phyloP scores from a whole-genome alignment of 2,888 invertebrate species.

The Harmothoe impar region DNA sequence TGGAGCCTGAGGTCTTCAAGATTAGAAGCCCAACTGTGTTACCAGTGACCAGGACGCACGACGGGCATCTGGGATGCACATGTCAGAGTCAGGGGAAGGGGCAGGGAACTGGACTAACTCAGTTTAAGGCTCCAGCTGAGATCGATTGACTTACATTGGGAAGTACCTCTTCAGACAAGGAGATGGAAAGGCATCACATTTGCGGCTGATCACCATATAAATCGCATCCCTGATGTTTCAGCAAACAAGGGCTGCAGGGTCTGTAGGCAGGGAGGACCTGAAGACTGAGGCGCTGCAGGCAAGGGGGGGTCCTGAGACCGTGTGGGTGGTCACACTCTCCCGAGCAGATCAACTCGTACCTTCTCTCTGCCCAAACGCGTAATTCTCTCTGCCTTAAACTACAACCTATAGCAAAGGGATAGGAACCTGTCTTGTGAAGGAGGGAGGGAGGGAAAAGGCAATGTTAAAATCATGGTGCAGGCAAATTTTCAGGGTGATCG shows the following conservation, averaged over 20 bases:
- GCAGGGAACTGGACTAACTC: constrained; percentile 5
- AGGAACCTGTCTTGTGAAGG: too few species aligned
- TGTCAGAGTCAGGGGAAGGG: background rate
- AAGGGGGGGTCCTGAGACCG: too few species aligned
- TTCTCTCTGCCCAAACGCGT: too few species aligned
- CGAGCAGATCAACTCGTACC: too few species aligned
- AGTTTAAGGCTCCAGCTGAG: background rate
- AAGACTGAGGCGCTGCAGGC: background rate
- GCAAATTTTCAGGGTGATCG: too few species aligned
- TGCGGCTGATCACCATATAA: constrained; percentile 55
- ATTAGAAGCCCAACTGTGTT: background rate
- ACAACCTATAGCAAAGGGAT: too few species aligned
- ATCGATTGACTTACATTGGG: constrained; percentile 40
- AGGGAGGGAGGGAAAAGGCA: background rate
- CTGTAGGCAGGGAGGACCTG: background rate
- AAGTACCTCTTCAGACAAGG: constrained; percentile 48
- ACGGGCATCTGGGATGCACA: background rate
- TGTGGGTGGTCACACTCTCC: too few species aligned
- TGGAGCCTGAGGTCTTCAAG: too few species aligned
- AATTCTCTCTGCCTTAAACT: too few species aligned
- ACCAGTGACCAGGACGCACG: background rate
- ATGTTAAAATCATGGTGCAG: background rate
- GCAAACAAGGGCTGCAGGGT: background rate
- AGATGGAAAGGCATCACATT: constrained; percentile 53
- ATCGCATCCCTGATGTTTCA: constrained; percentile 28